Conservation (phyloP, 1,140 invertebrate species). For the Cotesia chilonis region DNA sequence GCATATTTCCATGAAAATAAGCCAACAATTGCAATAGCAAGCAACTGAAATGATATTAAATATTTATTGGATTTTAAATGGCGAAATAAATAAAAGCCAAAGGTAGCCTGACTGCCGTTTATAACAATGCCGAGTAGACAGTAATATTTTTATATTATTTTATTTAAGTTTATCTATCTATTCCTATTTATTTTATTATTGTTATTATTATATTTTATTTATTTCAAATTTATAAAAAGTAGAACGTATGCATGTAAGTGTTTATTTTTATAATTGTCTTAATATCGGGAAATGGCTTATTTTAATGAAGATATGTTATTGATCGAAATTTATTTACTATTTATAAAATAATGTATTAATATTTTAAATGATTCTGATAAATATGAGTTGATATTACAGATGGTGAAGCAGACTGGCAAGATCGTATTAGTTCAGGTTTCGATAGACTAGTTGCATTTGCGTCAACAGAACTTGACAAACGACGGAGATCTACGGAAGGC, state of each 20-base stretch:
- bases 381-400: conserved; percentile 57
- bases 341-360: conserved; percentile 34
- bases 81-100: conserved; percentile 23
- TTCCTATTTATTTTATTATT: too few species aligned
- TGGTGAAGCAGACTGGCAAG: conserved; percentile 81
- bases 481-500: conserved; percentile 79
- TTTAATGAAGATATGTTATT: conserved; percentile 60
- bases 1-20: conserved; percentile 64
- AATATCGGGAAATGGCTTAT: conserved; percentile 56
- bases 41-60: conserved; percentile 14
- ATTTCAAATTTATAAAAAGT: too few species aligned
- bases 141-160: not conserved
- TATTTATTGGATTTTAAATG: not conserved
- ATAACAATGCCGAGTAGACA: not conserved
- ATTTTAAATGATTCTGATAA: not conserved
- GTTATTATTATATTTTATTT: too few species aligned
- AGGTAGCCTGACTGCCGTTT: conserved; percentile 28
- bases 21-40: conserved; percentile 46
- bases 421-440: conserved; percentile 86
- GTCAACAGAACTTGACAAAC: conserved; percentile 83
- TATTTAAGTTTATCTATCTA: not conserved
- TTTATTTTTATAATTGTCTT: not conserved
- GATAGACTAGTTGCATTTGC: conserved; percentile 87
- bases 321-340: not conserved
- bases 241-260: too few species aligned